Evolutionary conservation across 2,113 vertebrate species (phyloP).

Genomic region (Onychostoma macrolepis): DNA sequence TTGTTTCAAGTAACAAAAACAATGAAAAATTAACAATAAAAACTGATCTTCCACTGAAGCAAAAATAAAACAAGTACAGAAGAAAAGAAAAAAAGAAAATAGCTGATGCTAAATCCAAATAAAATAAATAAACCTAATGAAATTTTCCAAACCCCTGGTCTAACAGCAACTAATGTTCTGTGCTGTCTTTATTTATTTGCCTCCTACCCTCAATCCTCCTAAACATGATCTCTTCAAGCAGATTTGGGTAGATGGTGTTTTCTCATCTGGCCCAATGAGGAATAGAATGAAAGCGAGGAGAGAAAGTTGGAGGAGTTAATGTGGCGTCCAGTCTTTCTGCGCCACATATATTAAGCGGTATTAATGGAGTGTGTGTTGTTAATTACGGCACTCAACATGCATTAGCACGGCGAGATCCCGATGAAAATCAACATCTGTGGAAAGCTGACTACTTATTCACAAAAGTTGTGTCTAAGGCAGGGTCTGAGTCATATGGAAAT

Average conservation of each 20-base stretch:
- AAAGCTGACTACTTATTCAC: constrained; percentile 1
- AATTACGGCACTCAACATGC: constrained; percentile 68
- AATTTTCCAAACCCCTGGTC: not conserved
- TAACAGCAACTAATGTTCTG: not conserved
- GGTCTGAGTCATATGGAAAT: not conserved
- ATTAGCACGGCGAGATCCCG: constrained; percentile 52
- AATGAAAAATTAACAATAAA: not conserved
- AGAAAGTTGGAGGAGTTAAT: constrained; percentile 69
- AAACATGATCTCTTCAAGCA: constrained; percentile 56
- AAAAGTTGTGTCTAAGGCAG: constrained; percentile 9
- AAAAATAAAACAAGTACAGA: not conserved
- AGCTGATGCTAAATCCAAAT: too few relatives aligned
- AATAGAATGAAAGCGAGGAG: constrained; percentile 51
- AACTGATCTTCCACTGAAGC: not conserved
- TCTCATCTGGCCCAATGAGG: constrained; percentile 57
- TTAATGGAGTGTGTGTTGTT: constrained; percentile 76
- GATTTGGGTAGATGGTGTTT: constrained; percentile 4
- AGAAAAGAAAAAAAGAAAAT: not conserved
- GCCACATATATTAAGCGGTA: constrained; percentile 63
- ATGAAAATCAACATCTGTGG: constrained; percentile 30
- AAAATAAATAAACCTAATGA: not conserved
- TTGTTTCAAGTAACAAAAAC: not conserved
- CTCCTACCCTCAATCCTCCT: not conserved
- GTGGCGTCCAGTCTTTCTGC: constrained; percentile 65
- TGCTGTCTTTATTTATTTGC: not conserved